A percentile compares a stretch with the other conserved stretches of the same genome.
Evolutionary conservation across 2,888 invertebrate species (phyloP).

Genomic region (Tenthredo mesomela): DNA sequence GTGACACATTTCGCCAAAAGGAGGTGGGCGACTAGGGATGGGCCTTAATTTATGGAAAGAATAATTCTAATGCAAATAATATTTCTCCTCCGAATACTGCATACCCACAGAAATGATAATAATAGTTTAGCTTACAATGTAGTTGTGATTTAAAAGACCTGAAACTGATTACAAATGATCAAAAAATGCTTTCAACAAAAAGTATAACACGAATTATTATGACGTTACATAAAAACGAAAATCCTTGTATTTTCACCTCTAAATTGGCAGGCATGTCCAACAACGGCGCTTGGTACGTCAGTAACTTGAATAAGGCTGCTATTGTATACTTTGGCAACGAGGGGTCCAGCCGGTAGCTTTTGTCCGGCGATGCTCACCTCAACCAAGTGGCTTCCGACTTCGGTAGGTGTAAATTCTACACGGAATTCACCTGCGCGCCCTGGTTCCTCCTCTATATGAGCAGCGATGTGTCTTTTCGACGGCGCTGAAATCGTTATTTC

Average conservation of each 20-base stretch:
- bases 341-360: slow-evolving; percentile 93
- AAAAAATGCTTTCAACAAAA: not conserved
- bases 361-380: slow-evolving; percentile 94
- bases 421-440: slow-evolving; percentile 90
- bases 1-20: too few species aligned
- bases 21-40: too few species aligned
- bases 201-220: not conserved
- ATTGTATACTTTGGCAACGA: slow-evolving; percentile 97
- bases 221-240: not conserved
- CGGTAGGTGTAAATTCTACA: slow-evolving; percentile 94
- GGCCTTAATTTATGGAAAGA: too few species aligned
- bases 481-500: slow-evolving; percentile 81
- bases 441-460: slow-evolving; percentile 90
- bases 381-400: slow-evolving; percentile 96
- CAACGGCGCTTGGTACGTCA: slow-evolving; percentile 95
- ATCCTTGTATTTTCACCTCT: slow-evolving; percentile 83
- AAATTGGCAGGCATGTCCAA: slow-evolving; percentile 98
- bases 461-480: slow-evolving; percentile 90
- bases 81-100: not conserved
- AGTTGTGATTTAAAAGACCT: not conserved
- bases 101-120: not conserved
- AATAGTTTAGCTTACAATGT: not conserved
- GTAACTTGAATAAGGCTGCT: slow-evolving; percentile 96
- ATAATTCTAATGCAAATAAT: not conserved
- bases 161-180: not conserved